Evolutionary conservation across 1,140 invertebrate genomes (phyloP).

Genomic region (Pteromalus puparum): DNA sequence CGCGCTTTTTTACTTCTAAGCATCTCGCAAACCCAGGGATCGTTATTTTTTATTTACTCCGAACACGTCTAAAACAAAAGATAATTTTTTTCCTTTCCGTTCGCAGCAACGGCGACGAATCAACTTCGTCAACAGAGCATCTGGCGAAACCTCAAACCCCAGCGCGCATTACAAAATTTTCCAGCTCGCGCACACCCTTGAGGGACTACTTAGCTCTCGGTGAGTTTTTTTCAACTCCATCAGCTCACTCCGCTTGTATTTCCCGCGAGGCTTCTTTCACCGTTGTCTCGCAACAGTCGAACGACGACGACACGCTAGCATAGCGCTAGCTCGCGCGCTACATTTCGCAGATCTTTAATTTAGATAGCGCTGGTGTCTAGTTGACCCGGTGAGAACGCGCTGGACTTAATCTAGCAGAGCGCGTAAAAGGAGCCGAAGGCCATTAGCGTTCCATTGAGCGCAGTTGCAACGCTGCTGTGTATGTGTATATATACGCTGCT

Average conservation of each 20-base stretch:
- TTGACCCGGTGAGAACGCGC: neutral
- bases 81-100: neutral
- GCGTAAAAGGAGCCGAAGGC: conserved; percentile 19
- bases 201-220: neutral
- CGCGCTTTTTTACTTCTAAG: too few species aligned
- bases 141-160: neutral
- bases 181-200: neutral
- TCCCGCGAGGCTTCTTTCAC: conserved; percentile 51
- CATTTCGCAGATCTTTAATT: conserved; percentile 52
- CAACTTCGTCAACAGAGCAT: neutral
- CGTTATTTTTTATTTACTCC: neutral
- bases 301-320: neutral
- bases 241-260: conserved; percentile 9
- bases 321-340: neutral
- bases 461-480: neutral
- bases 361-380: conserved; percentile 44
- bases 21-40: neutral
- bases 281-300: conserved; percentile 37
- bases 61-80: neutral
- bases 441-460: conserved; percentile 32
- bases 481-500: neutral
- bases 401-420: conserved; percentile 4
- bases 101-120: neutral
- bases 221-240: neutral
- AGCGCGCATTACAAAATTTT: neutral